Conservation (phyloP, 2,888 invertebrate genomes). For the Teleiodes luculella region DNA sequence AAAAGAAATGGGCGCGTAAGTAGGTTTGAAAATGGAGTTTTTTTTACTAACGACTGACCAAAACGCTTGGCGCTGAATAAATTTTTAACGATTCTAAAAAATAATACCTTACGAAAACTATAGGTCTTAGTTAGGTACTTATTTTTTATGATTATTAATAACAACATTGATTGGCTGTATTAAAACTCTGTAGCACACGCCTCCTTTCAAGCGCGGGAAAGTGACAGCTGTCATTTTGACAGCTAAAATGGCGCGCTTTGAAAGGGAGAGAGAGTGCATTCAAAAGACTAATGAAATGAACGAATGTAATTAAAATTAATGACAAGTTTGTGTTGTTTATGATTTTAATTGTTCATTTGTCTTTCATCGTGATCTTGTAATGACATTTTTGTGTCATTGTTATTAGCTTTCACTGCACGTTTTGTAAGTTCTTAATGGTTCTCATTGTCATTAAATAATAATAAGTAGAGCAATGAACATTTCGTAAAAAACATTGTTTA, state of each 20-base stretch:
- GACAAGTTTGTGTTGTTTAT: neutral
- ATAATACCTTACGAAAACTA: no score
- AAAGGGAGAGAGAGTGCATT: slow-evolving; percentile 14
- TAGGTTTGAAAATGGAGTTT: neutral
- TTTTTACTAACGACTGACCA: no score
- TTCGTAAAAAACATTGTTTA: no score
- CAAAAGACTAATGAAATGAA: neutral
- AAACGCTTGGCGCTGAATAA: no score
- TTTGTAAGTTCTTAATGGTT: neutral
- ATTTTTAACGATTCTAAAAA: no score
- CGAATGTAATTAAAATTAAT: slow-evolving; percentile 12
- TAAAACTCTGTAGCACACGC: no score
- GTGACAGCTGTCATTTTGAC: slow-evolving; percentile 50
- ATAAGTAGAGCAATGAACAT: no score
- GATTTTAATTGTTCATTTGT: neutral
- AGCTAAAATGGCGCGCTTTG: slow-evolving; percentile 23
- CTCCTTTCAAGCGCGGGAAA: slow-evolving; percentile 37
- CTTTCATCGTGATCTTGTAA: neutral
- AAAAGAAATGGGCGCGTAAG: neutral
- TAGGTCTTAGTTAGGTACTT: no score
- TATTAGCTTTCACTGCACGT: neutral
- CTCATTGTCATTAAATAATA: neutral
- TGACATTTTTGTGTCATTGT: neutral
- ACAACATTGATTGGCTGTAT: no score
- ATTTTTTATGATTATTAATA: no score